Evolutionary conservation across 2,113 vertebrate genomes (phyloP).

Genomic region (Bolborhynchus lineola): DNA sequence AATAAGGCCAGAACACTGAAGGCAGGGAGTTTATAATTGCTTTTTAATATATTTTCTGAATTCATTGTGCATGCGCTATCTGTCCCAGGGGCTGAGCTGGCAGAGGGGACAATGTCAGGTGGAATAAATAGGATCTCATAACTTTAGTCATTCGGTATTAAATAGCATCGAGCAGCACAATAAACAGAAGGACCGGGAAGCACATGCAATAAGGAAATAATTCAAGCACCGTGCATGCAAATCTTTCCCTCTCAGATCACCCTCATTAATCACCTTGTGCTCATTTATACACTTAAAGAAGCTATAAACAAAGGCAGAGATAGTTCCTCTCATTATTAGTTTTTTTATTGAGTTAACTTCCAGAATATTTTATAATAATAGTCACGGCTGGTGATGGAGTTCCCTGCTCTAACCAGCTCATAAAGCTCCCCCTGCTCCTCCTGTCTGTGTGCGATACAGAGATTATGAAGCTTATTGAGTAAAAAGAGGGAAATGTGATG

Average conservation of each 20-base stretch:
- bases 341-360: conserved; percentile 59
- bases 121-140: conserved; percentile 64
- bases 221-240: conserved; percentile 35
- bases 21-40: conserved; percentile 73
- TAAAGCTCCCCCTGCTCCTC: conserved; percentile 30
- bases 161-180: conserved; percentile 14
- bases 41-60: conserved; percentile 75
- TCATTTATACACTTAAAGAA: conserved; percentile 62
- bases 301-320: conserved; percentile 42
- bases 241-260: conserved; percentile 26
- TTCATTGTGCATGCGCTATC: conserved; percentile 67
- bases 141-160: conserved; percentile 60
- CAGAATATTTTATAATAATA: conserved; percentile 60
- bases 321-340: conserved; percentile 61
- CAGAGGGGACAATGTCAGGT: conserved; percentile 38
- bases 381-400: conserved; percentile 23
- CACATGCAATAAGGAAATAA: conserved; percentile 38
- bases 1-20: conserved; percentile 58
- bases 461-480: conserved; percentile 19
- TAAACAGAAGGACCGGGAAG: conserved; percentile 34
- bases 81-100: conserved; percentile 44
- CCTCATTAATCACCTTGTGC: conserved; percentile 47
- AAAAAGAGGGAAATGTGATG: not conserved
- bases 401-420: conserved; percentile 29
- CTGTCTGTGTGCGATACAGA: not conserved